Conservation (phyloP, 2,888 invertebrate genomes). For the Oscheius sp. region DNA sequence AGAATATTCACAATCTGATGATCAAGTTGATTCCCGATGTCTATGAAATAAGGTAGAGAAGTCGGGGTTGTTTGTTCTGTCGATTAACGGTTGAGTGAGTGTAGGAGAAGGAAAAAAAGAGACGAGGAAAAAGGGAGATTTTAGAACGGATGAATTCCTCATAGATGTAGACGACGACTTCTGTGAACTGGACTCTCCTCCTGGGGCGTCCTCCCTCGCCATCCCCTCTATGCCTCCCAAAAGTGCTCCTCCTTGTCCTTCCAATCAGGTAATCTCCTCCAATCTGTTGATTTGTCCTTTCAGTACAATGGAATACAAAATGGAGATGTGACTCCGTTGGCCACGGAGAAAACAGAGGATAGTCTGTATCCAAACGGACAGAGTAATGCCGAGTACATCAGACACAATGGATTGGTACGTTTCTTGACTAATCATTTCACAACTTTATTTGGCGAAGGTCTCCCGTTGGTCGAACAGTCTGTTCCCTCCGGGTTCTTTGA, state of each 20-base stretch:
- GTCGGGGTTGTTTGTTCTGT: not conserved
- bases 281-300: not conserved
- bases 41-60: conserved; percentile 27
- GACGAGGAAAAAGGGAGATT: too few relatives aligned
- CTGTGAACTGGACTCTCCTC: conserved; percentile 7
- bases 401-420: conserved; percentile 23
- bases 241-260: conserved; percentile 33
- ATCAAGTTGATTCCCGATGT: conserved; percentile 39
- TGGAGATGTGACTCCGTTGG: conserved; percentile 19
- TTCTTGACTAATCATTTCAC: not conserved
- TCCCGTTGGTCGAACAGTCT: not conserved
- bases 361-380: not conserved
- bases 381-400: conserved; percentile 9
- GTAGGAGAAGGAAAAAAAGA: too few relatives aligned
- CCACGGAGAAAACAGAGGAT: conserved; percentile 8
- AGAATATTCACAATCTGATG: conserved; percentile 53
- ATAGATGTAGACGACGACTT: conserved; percentile 63
- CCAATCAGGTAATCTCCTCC: not conserved
- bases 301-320: conserved; percentile 21
- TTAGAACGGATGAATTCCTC: conserved; percentile 66
- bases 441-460: not conserved
- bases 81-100: not conserved
- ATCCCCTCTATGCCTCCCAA: conserved; percentile 25
- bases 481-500: not conserved
- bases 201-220: conserved; percentile 11